phyloP scores from a whole-genome alignment of 2,888 invertebrate species.

The Hyppa rectilinea region DNA sequence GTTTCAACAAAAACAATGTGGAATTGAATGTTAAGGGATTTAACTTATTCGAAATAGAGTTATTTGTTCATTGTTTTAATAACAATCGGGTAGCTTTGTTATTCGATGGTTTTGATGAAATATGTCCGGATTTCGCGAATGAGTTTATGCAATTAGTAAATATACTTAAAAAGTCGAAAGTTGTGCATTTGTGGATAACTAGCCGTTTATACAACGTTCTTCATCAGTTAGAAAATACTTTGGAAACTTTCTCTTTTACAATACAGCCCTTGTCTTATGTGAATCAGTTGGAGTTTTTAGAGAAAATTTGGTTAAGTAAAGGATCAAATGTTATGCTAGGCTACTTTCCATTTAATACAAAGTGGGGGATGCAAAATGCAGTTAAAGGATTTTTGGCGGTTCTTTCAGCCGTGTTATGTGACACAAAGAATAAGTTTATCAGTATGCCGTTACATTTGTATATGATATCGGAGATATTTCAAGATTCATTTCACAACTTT shows the following conservation, averaged over 20 bases:
- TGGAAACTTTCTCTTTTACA: constrained; percentile 58
- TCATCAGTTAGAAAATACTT: constrained; percentile 53
- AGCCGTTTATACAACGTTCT: constrained; percentile 57
- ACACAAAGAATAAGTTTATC: constrained; percentile 46
- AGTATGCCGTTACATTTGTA: constrained; percentile 58
- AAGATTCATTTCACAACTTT: constrained; percentile 39
- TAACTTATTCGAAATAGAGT: constrained; percentile 45
- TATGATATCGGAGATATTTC: constrained; percentile 61
- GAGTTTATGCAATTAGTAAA: constrained; percentile 50
- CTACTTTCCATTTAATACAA: constrained; percentile 37
- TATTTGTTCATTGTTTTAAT: constrained; percentile 55
- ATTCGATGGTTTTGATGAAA: constrained; percentile 67
- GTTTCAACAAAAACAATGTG: background rate
- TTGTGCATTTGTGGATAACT: constrained; percentile 59
- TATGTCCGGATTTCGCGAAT: constrained; percentile 59
- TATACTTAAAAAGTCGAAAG: constrained; percentile 44
- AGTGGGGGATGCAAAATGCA: constrained; percentile 9
- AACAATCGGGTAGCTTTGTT: constrained; percentile 45
- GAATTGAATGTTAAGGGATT: constrained; percentile 14
- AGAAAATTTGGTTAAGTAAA: constrained; percentile 46
- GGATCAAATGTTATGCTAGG: constrained; percentile 14
- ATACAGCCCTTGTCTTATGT: constrained; percentile 43
- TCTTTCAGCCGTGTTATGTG: constrained; percentile 23
- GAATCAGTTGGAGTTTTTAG: constrained; percentile 49
- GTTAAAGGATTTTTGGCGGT: constrained; percentile 29